Evolutionary conservation across 2,113 vertebrate species (phyloP).

Genomic region (Chroicocephalus ridibundus): DNA sequence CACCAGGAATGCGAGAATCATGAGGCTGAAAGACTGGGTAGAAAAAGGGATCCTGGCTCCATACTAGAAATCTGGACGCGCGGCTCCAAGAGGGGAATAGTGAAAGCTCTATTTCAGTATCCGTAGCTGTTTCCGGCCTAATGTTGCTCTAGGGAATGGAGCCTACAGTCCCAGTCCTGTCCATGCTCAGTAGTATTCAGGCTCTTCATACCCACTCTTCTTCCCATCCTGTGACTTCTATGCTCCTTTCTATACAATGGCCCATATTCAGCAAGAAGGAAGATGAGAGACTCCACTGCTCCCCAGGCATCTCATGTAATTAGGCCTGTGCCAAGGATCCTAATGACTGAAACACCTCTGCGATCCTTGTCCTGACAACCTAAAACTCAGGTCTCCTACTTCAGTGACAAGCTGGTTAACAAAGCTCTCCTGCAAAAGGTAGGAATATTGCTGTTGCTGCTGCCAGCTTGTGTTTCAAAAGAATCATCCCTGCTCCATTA

Average conservation of each 20-base stretch:
- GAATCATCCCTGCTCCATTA: background rate
- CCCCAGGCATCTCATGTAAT: background rate
- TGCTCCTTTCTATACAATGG: background rate
- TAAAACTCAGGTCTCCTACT: background rate
- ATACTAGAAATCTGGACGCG: background rate
- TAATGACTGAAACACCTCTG: background rate
- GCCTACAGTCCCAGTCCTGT: background rate
- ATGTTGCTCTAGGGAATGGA: background rate
- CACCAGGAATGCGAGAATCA: background rate
- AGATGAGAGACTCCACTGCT: background rate
- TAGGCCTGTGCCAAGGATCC: background rate
- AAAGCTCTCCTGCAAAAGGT: background rate
- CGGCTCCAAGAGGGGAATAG: fast-evolving
- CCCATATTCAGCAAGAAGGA: background rate
- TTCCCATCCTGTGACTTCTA: background rate
- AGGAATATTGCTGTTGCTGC: background rate
- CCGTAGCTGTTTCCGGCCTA: background rate
- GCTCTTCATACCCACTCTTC: background rate
- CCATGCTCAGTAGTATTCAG: background rate
- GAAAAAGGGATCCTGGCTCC: background rate
- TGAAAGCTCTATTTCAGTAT: background rate
- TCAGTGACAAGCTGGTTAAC: background rate
- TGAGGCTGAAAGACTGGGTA: background rate
- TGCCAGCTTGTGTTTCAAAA: background rate
- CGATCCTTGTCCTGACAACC: background rate